Conservation (phyloP, 2,888 invertebrate species). For the Drosophila glabriapex region DNA sequence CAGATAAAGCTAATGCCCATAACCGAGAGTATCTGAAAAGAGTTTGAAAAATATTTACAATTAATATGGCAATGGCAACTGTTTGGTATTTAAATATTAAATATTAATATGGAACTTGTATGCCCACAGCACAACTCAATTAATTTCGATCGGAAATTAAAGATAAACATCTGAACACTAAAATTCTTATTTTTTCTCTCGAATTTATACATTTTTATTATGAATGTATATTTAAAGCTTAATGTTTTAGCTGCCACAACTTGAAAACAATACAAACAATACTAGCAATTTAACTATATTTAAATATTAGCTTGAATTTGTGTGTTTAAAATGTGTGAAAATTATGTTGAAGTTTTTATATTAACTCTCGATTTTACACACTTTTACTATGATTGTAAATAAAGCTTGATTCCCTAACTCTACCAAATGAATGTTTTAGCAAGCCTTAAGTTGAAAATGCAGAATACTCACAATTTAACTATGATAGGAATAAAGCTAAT, state of each 20-base stretch:
- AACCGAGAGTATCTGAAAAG: slow-evolving; percentile 64
- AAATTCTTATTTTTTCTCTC: neutral
- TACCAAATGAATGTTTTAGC: neutral
- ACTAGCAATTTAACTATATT: neutral
- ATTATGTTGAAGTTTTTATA: neutral
- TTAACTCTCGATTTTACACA: neutral
- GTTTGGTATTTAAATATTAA: neutral
- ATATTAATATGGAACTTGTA: neutral
- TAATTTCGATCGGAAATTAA: neutral
- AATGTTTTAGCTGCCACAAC: neutral
- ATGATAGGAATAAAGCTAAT: slow-evolving; percentile 46
- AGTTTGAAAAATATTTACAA: neutral
- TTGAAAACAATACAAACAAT: neutral
- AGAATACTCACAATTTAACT: slow-evolving; percentile 69
- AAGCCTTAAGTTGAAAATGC: neutral
- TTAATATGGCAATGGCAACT: neutral
- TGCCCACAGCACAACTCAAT: neutral
- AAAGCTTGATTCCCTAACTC: neutral
- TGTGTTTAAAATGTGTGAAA: too few relatives aligned
- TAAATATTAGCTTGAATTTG: too few relatives aligned
- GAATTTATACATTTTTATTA: too few relatives aligned
- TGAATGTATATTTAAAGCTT: neutral
- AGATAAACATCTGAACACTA: neutral
- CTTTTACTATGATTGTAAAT: neutral
- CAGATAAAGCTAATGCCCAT: slow-evolving; percentile 61